Evolutionary conservation across 2,888 invertebrate genomes (phyloP).

Genomic region (Acrobasis repandana): DNA sequence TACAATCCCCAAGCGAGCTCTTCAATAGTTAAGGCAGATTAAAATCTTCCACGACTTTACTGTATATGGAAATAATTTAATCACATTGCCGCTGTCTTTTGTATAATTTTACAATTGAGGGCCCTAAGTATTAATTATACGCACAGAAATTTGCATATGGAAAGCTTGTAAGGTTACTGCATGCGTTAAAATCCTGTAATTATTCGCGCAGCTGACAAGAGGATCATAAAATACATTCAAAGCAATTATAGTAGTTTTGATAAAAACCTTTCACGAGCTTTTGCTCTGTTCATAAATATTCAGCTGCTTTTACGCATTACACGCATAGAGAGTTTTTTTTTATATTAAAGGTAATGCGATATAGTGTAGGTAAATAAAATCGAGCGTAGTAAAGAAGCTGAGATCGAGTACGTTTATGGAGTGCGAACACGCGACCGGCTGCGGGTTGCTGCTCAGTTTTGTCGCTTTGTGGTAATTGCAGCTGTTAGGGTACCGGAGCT

Average conservation of each 20-base stretch:
- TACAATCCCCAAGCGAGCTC: background rate
- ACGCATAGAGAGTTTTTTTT: constrained; percentile 50
- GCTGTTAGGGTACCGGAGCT: too few species aligned
- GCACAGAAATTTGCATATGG: constrained; percentile 50
- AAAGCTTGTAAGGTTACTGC: constrained; percentile 53
- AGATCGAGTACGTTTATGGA: background rate
- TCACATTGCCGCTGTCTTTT: background rate
- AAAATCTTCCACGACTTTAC: background rate
- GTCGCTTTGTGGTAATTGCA: too few species aligned
- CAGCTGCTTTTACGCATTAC: constrained; percentile 64
- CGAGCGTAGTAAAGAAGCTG: background rate
- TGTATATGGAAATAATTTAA: constrained; percentile 2
- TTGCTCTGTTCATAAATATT: constrained; percentile 70
- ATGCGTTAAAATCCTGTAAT: constrained; percentile 47
- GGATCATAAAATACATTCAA: constrained; percentile 65
- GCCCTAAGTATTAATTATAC: constrained; percentile 29
- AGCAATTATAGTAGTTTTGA: constrained; percentile 60
- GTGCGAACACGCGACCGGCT: background rate
- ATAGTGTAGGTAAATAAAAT: background rate
- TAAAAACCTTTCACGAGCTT: constrained; percentile 51
- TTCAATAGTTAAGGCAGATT: background rate
- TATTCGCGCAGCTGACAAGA: constrained; percentile 44
- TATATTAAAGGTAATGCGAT: constrained; percentile 25
- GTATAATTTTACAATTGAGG: constrained; percentile 1
- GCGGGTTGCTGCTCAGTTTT: background rate